Conservation (phyloP, 2,797 vertebrate species). For the Parauchenoglanis ngamensis region DNA sequence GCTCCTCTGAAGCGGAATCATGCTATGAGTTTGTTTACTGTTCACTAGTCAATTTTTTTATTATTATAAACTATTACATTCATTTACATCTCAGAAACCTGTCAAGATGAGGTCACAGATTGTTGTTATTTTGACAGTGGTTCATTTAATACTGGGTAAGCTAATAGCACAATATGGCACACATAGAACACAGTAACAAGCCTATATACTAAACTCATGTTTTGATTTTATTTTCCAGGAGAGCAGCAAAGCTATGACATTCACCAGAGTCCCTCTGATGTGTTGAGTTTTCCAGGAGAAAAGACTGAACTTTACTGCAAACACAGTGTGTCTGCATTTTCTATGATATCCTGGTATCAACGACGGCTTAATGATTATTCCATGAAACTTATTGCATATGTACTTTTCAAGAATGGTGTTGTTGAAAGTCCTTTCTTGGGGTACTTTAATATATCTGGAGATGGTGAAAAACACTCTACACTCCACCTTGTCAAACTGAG, state of each 20-base stretch:
- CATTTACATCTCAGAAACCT: neutral
- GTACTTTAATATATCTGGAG: conserved; percentile 24
- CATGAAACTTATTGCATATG: neutral
- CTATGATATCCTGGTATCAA: no score
- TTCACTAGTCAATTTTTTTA: no score
- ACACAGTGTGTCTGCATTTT: no score
- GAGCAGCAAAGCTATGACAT: no score
- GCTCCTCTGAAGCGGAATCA: neutral
- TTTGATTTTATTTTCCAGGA: neutral
- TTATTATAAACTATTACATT: neutral
- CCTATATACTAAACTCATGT: neutral
- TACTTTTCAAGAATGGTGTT: neutral
- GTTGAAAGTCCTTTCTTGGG: neutral
- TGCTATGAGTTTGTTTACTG: neutral
- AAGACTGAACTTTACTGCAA: no score
- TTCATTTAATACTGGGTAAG: conserved; percentile 61
- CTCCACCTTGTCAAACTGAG: conserved; percentile 15
- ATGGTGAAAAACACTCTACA: conserved; percentile 20
- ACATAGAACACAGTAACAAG: neutral
- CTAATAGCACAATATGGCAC: neutral
- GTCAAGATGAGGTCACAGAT: neutral
- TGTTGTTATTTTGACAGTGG: accelerated
- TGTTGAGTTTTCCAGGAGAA: no score
- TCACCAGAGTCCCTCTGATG: no score
- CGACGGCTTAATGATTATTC: no score